Evolutionary conservation across 1,140 invertebrate genomes (phyloP).

Genomic region (Coenobita brevimanus): DNA sequence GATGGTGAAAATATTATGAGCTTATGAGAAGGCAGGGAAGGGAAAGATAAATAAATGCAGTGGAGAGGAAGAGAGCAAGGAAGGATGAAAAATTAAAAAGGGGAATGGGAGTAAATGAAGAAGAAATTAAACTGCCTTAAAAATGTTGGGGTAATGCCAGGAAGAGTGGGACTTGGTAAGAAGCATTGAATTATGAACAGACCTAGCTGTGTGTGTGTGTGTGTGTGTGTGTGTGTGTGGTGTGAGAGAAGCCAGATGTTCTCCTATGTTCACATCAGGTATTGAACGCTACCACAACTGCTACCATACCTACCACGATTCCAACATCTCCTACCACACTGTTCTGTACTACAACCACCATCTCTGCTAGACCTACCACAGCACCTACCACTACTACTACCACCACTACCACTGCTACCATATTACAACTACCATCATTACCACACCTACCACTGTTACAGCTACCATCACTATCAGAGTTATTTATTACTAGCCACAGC

Average conservation of each 20-base stretch:
- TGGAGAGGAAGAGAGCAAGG: neutral
- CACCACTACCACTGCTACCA: too few relatives aligned
- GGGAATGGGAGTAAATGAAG: neutral
- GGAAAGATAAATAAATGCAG: neutral
- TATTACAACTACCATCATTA: too few relatives aligned
- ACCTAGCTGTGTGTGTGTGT: neutral
- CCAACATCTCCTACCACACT: too few relatives aligned
- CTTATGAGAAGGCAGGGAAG: neutral
- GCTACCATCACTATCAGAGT: too few relatives aligned
- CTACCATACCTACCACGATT: neutral
- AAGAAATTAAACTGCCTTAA: neutral
- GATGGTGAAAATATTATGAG: too few relatives aligned
- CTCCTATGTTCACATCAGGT: neutral
- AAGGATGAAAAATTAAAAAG: neutral
- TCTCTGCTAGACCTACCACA: too few relatives aligned
- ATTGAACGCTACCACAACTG: neutral
- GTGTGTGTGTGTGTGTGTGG: constrained; percentile 7
- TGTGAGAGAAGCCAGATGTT: neutral
- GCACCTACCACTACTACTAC: too few relatives aligned
- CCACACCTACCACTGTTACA: too few relatives aligned
- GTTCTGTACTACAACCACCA: too few relatives aligned
- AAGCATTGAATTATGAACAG: neutral
- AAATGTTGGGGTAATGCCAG: neutral
- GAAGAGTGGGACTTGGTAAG: neutral
- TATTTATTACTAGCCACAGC: too few relatives aligned